Conservation (phyloP, 2,888 invertebrate species). For the Belgica antarctica region DNA sequence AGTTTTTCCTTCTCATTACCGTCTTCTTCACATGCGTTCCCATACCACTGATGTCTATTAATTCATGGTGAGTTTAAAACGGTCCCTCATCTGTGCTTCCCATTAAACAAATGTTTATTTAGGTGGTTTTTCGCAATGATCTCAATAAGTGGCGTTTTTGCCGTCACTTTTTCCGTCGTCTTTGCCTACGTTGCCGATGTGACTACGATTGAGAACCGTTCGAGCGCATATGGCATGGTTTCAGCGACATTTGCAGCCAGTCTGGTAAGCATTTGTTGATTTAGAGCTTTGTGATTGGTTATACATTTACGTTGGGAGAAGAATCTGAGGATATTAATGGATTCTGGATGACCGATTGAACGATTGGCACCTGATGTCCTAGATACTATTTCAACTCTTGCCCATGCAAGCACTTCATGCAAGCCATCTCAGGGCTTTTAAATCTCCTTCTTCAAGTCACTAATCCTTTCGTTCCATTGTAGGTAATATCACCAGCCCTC, state of each 20-base stretch:
- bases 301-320: no score
- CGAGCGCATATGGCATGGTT: constrained; percentile 94
- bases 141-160: constrained; percentile 97
- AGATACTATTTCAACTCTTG: no score
- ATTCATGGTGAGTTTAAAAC: constrained; percentile 72
- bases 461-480: constrained; percentile 40
- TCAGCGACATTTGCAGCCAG: constrained; percentile 99
- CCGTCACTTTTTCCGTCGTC: constrained; percentile 98
- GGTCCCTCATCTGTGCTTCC: neutral
- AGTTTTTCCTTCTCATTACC: constrained; percentile 94
- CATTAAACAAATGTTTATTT: constrained; percentile 36
- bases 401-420: no score
- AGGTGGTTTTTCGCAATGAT: constrained; percentile 99
- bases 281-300: neutral
- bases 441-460: neutral
- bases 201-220: constrained; percentile 93
- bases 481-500: constrained; percentile 90
- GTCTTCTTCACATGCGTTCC: constrained; percentile 99
- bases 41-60: constrained; percentile 97
- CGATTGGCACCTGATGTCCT: no score
- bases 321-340: no score
- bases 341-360: no score
- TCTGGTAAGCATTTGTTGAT: constrained; percentile 60
- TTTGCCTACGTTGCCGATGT: constrained; percentile 99
- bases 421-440: no score